Base-by-base conservation (phyloP, 1,140 invertebrate genomes). In the Doryteuthis pealeii region DNA sequence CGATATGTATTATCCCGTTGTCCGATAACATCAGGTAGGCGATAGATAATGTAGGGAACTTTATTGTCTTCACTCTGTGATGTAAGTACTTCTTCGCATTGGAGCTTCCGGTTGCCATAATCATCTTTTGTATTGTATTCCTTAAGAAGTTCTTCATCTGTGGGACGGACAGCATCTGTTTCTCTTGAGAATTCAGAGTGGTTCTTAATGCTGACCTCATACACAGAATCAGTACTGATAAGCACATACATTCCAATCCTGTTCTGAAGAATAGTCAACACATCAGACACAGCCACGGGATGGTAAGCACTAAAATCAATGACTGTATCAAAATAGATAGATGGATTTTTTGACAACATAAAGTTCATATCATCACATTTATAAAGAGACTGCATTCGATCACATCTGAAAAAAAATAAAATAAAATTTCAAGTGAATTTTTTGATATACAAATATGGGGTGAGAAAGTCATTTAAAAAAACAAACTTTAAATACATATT, bases 161-260 rank as follows among this genome's bases (percentile, higher is more conserved):
- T 35, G 10, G 89, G 89, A 76, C 89, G 68, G 0, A 87, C 80
- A 2, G 87, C 85, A 76, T 89, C 88, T 28, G 74, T 81, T 70
- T 86, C 84, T 6, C 75, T 70, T 6, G 80, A 72, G 22, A 69
- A 78, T n/a, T 78, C 72, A 1, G 72, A 65, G 76, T 84, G 83
- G 10, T 74, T 78, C 71, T 85, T 86, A 12, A 80, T 77, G 74
- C 87, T 87, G n/a, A 90, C 89, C 74, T 90, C 89, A 73, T 90
- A 90, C 0, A 90, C 88, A 12, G 89, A 90, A 79, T 90, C 89
- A 0, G 88, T 86, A 76, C 88, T 89, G 33, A 90, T 89, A 74
- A 86, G 88, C n/a, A 90, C 81, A 73, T 90, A 90, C 2, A 86
- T 45, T 32, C 80, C 79, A n/a, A 84, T 76, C 73, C 85, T 85